Evolutionary conservation across 2,888 invertebrate species (phyloP).

Genomic region (Pycnomerus fuliginosus): DNA sequence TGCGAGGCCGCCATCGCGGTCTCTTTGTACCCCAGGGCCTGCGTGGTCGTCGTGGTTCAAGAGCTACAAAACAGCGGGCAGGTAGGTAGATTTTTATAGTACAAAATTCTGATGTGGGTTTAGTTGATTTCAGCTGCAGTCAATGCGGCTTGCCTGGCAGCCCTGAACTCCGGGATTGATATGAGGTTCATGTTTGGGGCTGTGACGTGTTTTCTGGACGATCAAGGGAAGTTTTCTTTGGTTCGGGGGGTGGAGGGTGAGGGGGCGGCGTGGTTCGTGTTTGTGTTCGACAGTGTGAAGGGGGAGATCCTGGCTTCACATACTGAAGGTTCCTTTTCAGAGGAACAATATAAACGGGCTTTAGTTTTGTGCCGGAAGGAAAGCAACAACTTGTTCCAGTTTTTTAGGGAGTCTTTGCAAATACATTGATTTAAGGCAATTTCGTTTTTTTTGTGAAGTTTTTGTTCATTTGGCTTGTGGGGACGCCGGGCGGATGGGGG

Average conservation of each 20-base stretch:
- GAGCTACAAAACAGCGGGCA: slow-evolving; percentile 84
- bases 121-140: slow-evolving; percentile 77
- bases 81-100: slow-evolving; percentile 52
- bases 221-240: slow-evolving; percentile 54
- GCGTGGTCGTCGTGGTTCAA: slow-evolving; percentile 77
- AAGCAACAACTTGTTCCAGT: slow-evolving; percentile 68
- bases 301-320: slow-evolving; percentile 63
- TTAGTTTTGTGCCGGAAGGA: slow-evolving; percentile 65
- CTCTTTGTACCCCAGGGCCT: slow-evolving; percentile 76
- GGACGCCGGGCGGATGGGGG: no score
- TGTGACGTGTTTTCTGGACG: slow-evolving; percentile 70
- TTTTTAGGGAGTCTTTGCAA: slow-evolving; percentile 66
- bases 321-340: slow-evolving; percentile 69
- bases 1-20: slow-evolving; percentile 73
- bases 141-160: slow-evolving; percentile 80
- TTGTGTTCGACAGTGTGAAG: slow-evolving; percentile 70
- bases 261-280: slow-evolving; percentile 66
- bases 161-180: slow-evolving; percentile 79
- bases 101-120: slow-evolving; percentile 38
- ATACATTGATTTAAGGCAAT: slow-evolving; percentile 47
- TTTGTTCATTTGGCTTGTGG: not conserved
- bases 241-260: slow-evolving; percentile 52
- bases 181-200: slow-evolving; percentile 82
- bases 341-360: slow-evolving; percentile 66
- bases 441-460: not conserved